Evolutionary conservation across 2,888 invertebrate species (phyloP).

Genomic region (Cephus rjabovi): DNA sequence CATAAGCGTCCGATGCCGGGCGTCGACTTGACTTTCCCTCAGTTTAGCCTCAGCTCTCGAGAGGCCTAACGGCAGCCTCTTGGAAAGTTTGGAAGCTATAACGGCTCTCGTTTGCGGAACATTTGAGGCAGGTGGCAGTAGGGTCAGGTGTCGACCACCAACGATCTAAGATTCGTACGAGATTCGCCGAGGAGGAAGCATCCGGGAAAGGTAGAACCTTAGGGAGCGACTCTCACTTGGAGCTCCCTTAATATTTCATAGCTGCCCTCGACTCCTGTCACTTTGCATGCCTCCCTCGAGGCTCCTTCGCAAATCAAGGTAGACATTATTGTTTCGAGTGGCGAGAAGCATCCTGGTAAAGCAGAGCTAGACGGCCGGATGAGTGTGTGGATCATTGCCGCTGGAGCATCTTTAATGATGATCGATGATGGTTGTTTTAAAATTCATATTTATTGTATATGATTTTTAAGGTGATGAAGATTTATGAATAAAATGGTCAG

Average conservation of each 20-base stretch:
- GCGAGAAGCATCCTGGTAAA: neutral
- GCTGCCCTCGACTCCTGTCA: constrained; percentile 23
- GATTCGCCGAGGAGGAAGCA: constrained; percentile 1
- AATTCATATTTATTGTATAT: neutral
- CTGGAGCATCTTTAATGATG: neutral
- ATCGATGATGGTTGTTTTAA: neutral
- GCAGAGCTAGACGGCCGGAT: neutral
- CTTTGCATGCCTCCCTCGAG: constrained; percentile 13
- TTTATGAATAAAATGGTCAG: neutral
- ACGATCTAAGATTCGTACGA: neutral
- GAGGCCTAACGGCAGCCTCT: neutral
- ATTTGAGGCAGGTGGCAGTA: neutral
- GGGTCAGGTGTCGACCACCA: neutral
- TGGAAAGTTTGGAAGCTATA: neutral
- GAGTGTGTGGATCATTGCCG: neutral
- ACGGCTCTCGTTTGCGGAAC: neutral
- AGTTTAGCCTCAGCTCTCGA: neutral
- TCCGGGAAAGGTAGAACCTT: constrained; percentile 14
- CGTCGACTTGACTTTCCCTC: neutral
- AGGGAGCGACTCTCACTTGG: constrained; percentile 35
- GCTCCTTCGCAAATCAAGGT: constrained; percentile 16
- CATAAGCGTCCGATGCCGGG: neutral
- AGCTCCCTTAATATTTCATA: constrained; percentile 41
- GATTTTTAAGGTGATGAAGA: neutral
- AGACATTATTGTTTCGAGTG: constrained; percentile 1